These are phyloP conservation scores for Anas acuta DNA, from an alignment of 2,797 vertebrate genomes.

Conservation along the genomic window DNA sequence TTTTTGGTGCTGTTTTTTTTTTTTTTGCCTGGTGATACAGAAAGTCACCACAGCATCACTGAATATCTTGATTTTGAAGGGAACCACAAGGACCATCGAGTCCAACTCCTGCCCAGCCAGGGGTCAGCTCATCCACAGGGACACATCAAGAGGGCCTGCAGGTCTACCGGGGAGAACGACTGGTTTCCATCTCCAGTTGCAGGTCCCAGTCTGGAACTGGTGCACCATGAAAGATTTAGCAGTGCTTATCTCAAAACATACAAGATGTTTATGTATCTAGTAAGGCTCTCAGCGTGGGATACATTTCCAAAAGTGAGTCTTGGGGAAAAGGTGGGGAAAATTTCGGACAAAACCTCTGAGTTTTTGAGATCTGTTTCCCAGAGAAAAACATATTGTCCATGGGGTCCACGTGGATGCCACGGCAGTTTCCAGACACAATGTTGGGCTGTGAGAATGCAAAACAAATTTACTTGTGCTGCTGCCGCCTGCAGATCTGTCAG, in stretches of 20 bases:
- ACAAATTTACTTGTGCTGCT: not conserved
- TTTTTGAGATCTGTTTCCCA: not conserved
- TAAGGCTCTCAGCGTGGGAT: fast-evolving
- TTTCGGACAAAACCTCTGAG: fast-evolving
- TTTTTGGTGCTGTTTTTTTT: not conserved
- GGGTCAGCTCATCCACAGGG: not conserved
- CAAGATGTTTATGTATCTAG: not conserved
- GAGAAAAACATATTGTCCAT: not conserved
- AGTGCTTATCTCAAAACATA: not conserved
- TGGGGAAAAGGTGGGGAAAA: not conserved
- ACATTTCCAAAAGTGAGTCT: not conserved
- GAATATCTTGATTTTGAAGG: not conserved
- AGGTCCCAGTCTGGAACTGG: not conserved
- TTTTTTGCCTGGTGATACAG: not conserved
- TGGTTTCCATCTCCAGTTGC: not conserved
- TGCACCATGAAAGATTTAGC: not conserved
- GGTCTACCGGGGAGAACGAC: not conserved
- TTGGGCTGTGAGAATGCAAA: not conserved
- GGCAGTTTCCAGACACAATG: not conserved
- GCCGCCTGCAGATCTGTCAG: not conserved
- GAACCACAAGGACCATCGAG: too few relatives aligned
- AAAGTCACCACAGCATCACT: not conserved
- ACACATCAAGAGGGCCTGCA: not conserved
- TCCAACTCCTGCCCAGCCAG: not conserved
- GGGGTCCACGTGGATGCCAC: not conserved